Evolutionary conservation across 2,113 vertebrate genomes (phyloP), one percentile per base, ranked within the genome.

Genomic region (Podiceps cristatus): DNA sequence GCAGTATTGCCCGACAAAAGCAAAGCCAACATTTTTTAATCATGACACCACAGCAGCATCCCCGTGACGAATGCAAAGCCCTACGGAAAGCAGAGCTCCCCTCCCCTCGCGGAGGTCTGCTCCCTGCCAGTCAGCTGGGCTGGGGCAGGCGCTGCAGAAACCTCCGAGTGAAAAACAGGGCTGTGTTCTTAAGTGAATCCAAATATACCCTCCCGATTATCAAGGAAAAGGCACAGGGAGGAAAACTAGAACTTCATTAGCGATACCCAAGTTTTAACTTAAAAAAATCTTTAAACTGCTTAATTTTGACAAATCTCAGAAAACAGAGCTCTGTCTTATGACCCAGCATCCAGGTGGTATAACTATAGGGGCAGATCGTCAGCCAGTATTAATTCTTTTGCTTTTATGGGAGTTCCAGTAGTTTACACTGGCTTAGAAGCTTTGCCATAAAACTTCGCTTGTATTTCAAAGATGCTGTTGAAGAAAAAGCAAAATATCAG

Each of bases 11-110:
- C 82, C 92, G 83, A 69, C 50, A 76, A 76, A 92, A 95, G 69
- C 58, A 93, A 93, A 95, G 93, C 82, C 93, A 96, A 95, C 89
- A 97, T 97, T 94, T 96, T 96, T 96, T 83, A 50, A 74, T 47
- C 35, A 7, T 95, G 95, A 96, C 89, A 90, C 47, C 56, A 85
- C 25, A 63, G 66, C 91, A 93, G 67, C 44, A 76, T 86, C 74
- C 52, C n/a, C 1, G 3, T 49, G 93, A 85, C 0, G 31, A 71
- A 33, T 13, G 33, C 8, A 52, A 94, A 96, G 42, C 50, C 59
- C 74, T 74, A 7, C 29, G 35, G 85, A 86, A 86, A 85, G 75
- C 76, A 94, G 47, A 87, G 59, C 18, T 91, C 23, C 60, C 37
- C 66, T 63, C 63, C 83, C 69, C 27, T 55, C 37, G 12, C 74